Evolutionary conservation across 92 coral and sea anemone genomes (phyloP), one percentile per base, ranked within the genome.

Genomic region (Porites rus): DNA sequence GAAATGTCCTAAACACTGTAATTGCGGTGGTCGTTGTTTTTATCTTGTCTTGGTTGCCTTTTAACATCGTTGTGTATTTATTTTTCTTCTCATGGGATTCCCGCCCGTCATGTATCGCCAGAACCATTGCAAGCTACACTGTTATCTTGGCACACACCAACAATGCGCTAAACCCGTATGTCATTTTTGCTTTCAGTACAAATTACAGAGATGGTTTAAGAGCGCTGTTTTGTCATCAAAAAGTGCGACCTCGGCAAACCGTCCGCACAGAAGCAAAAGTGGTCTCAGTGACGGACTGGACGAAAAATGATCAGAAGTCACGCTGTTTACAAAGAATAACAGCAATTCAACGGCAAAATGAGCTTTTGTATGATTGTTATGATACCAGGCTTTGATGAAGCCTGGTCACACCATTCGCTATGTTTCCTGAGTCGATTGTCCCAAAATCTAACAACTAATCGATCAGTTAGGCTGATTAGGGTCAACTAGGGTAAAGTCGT

Each of bases 1-100:
- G 88, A 16, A 88, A 82, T n/a, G 96, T 93, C 28, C 84, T 92
- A 8, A 76, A 71, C 25, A 87, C 91, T 80, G 92, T 88, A 1
- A 43, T 90, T 12, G 83, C 88, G 16, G 96, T 93, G 14, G 92
- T 90, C 17, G 65, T 90, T 53, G 92, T 83, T 54, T 93, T 93
- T 51, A 67, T 88, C 12, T 4, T 90, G 6, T 84, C 88, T 18
- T 93, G 93, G 93, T 76, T 86, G 11, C 93, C 96, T 53, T 52
- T 82, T 54, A 90, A 93, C 61, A 75, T 87, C 13, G 79, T 65
- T 73, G 75, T 70, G 1, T 90, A 87, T 72, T 24, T 93, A 12
- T 59, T 64, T 24, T 21, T 83, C 46, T 84, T 90, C 58, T 75
- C 43, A 16, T 82, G 91, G 89, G 86, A 67, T 19, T 69, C 52